These are phyloP conservation scores for Acleris emargana DNA, from an alignment of 2,888 invertebrate species.

Conservation along the genomic window DNA sequence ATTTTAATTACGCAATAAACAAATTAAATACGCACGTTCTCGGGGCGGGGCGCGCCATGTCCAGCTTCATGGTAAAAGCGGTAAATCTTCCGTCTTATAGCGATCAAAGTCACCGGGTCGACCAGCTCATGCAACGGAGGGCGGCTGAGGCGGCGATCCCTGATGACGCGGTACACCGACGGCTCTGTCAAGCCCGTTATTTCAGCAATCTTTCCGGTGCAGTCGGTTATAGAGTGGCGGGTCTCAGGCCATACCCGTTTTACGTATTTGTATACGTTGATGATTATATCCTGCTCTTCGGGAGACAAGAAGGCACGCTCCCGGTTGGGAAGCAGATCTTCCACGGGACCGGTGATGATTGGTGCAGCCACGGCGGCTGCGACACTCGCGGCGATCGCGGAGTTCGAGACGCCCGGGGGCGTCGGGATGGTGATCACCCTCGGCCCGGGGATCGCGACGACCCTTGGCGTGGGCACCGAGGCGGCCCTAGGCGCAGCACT, in stretches of 20 bases:
- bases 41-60: constrained; percentile 13
- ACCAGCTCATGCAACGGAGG: constrained; percentile 1
- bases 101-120: neutral
- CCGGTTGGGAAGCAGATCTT: too few relatives aligned
- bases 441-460: too few relatives aligned
- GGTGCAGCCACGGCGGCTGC: too few relatives aligned
- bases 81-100: constrained; percentile 13
- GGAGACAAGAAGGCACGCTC: neutral
- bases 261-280: constrained; percentile 15
- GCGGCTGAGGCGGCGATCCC: neutral
- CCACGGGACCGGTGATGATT: too few relatives aligned
- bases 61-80: constrained; percentile 11
- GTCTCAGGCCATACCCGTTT: neutral
- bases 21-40: constrained; percentile 6
- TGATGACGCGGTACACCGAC: neutral
- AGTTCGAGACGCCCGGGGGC: too few relatives aligned
- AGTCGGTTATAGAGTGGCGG: neutral
- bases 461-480: too few relatives aligned
- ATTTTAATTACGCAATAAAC: neutral
- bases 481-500: too few relatives aligned
- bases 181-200: neutral
- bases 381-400: too few relatives aligned
- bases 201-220: neutral
- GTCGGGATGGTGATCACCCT: too few relatives aligned
- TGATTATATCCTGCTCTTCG: neutral